Conservation (phyloP, 1,140 invertebrate species). For the Aporrectodea caliginosa region DNA sequence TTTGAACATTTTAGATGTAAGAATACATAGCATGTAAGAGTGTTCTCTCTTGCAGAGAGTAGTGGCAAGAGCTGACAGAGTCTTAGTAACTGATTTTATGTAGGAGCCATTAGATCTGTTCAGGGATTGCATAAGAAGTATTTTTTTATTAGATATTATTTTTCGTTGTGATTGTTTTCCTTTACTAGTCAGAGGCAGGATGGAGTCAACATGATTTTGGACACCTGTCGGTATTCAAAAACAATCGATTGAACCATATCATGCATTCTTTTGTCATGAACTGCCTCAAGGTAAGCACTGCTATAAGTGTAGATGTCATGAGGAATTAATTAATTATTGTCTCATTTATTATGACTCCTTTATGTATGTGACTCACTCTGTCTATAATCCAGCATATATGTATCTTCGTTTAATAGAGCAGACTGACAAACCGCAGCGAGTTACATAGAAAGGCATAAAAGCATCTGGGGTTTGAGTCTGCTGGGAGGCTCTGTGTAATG, state of each 20-base stretch:
- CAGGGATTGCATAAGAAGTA: background rate
- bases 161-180: background rate
- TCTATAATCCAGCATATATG: too few relatives aligned
- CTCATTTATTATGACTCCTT: too few relatives aligned
- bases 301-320: too few relatives aligned
- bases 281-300: conserved; percentile 33
- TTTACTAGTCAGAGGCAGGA: conserved; percentile 35
- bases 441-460: too few relatives aligned
- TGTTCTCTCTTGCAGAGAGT: background rate
- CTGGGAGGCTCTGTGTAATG: too few relatives aligned
- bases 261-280: conserved; percentile 35
- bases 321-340: too few relatives aligned
- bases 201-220: conserved; percentile 39
- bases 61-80: too few relatives aligned
- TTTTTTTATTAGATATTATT: background rate
- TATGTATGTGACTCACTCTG: too few relatives aligned
- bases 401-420: too few relatives aligned
- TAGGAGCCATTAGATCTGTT: background rate
- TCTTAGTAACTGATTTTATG: too few relatives aligned
- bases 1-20: background rate
- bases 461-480: too few relatives aligned
- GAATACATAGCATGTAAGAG: background rate
- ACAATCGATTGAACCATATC: conserved; percentile 28
- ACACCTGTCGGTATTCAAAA: conserved; percentile 37
- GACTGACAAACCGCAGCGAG: too few relatives aligned